phyloP scores from a whole-genome alignment of 2,888 invertebrate species.

The Arge pagana region DNA sequence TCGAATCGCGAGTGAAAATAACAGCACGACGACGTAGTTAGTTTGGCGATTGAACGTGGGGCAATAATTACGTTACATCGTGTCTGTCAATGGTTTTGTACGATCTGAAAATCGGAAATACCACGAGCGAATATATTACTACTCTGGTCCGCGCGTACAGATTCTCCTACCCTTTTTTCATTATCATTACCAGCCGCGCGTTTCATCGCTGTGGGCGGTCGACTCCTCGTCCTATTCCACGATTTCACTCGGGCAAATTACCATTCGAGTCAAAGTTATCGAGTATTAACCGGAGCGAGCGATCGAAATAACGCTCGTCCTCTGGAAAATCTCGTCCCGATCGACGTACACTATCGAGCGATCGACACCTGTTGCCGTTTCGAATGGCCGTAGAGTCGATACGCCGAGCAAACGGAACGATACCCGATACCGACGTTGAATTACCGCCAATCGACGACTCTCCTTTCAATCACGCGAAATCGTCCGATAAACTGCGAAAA shows the following conservation, averaged over 20 bases:
- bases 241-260: too few species aligned
- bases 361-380: constrained; percentile 16
- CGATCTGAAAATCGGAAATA: constrained; percentile 10
- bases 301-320: not conserved
- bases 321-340: constrained; percentile 9
- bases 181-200: too few species aligned
- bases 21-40: not conserved
- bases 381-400: not conserved
- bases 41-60: too few species aligned
- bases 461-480: too few species aligned
- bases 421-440: too few species aligned
- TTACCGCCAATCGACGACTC: too few species aligned
- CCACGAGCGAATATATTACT: not conserved
- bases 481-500: too few species aligned
- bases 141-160: not conserved
- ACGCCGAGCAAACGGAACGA: not conserved
- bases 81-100: not conserved
- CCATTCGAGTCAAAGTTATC: too few species aligned
- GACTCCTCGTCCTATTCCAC: too few species aligned
- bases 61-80: too few species aligned
- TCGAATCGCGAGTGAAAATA: constrained; percentile 10
- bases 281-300: too few species aligned
- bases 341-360: constrained; percentile 11
- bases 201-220: too few species aligned
- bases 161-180: not conserved